Evolutionary conservation across 2,113 vertebrate genomes (phyloP), one percentile per base, ranked within the genome.

Genomic region (Ariopsis seemanni): DNA sequence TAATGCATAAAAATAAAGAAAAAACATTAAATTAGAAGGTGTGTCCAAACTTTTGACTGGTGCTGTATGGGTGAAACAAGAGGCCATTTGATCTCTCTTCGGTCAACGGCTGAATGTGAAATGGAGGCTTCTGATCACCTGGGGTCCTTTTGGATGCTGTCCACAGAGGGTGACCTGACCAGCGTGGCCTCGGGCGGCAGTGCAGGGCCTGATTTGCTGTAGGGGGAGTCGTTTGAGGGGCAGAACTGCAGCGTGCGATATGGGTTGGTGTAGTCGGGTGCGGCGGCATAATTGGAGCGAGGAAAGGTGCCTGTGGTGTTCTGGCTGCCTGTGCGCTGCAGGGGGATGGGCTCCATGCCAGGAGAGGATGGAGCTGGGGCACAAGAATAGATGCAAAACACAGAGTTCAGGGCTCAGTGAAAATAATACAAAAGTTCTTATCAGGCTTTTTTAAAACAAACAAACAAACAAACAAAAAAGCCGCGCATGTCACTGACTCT

Each of bases 61-160:
- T 42, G 42, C 42, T 52, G 72, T 52, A 20, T 52, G 48, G 25
- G 20, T 78, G 11, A 6, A 27, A 55, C 48, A 27, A n/a, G 20
- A 52, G 2, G 25, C 42, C 4, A 53, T 27, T 27, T 27, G 48
- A 69, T n/a, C 42, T 42, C 50, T 30, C 22, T 30, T 15, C 42
- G 82, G 69, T 71, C 88, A 83, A 14, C 86, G 94, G 17, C 14
- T 71, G 83, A 34, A 81, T 74, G 62, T 55, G 8, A 42, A 85
- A 30, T 62, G 62, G 62, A 53, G 53, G 53, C 17, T 71, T 20
- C 22, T 15, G 53, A 97, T 96, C 95, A 99, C 98, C 98, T 99
- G 95, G 98, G 98, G 93, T 99, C 98, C 95, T 99, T 99, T 95
- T 99, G 98, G 93, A 99, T 99, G 95, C 98, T 99, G 96, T 99